phyloP scores from a whole-genome alignment of 2,888 invertebrate genomes.

The Drosophila dives region DNA sequence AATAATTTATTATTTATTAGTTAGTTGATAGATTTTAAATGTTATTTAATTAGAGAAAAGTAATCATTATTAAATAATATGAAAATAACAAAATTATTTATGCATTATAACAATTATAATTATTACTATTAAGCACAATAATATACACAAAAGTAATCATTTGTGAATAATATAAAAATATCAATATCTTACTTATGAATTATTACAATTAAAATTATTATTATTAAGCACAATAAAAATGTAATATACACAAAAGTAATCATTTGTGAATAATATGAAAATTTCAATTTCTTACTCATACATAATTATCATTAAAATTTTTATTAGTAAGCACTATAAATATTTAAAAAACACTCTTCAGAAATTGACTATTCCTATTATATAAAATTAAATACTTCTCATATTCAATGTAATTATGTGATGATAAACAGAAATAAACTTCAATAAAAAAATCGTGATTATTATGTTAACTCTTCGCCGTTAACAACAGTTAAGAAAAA shows the following conservation, averaged over 20 bases:
- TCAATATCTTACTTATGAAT: not conserved
- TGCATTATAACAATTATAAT: not conserved
- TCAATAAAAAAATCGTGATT: not conserved
- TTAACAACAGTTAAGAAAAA: conserved; percentile 12
- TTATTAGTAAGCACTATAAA: not conserved
- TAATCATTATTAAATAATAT: not conserved
- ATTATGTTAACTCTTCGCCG: not conserved
- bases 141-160: not conserved
- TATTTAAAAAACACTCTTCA: not conserved
- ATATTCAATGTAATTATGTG: not conserved
- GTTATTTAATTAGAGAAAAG: not conserved
- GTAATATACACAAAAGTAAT: not conserved
- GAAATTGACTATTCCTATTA: not conserved
- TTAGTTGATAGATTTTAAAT: conserved; percentile 1
- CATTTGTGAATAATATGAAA: not conserved
- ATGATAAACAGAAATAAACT: not conserved
- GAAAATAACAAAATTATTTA: not conserved
- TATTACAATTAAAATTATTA: not conserved
- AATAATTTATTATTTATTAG: conserved; percentile 32
- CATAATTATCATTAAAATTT: not conserved
- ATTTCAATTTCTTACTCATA: not conserved
- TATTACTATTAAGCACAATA: not conserved
- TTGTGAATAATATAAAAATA: not conserved
- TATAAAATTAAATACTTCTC: not conserved
- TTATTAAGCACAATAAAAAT: not conserved